Evolutionary conservation across 2,797 vertebrate species (phyloP).

Genomic region (Manis pentadactyla): DNA sequence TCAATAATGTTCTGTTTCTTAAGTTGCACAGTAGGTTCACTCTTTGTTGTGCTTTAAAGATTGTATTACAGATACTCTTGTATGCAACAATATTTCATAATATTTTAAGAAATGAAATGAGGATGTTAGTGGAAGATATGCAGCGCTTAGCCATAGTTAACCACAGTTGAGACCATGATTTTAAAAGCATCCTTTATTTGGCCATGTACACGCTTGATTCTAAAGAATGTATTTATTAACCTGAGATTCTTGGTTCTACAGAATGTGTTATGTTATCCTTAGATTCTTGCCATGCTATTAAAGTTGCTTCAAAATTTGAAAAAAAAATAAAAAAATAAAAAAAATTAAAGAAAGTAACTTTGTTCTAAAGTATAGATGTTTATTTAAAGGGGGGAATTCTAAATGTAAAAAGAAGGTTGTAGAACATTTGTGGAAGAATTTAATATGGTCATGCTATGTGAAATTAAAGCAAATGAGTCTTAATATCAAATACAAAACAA

Average conservation of each 20-base stretch:
- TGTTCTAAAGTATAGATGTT: too few relatives aligned
- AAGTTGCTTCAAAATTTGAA: not conserved
- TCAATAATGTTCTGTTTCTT: not conserved
- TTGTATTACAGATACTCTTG: not conserved
- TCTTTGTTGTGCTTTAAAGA: not conserved
- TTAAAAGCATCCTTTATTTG: not conserved
- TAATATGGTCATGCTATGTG: too few relatives aligned
- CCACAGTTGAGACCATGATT: not conserved
- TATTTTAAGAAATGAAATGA: not conserved
- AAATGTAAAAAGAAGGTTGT: too few relatives aligned
- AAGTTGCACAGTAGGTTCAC: not conserved
- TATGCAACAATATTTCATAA: not conserved
- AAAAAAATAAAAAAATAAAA: too few relatives aligned
- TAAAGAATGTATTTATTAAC: not conserved
- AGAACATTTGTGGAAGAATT: too few relatives aligned
- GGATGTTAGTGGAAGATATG: not conserved
- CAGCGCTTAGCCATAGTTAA: not conserved
- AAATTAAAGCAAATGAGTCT: too few relatives aligned
- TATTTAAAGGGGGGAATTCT: too few relatives aligned
- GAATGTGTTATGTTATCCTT: not conserved
- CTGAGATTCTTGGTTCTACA: not conserved
- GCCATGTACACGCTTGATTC: not conserved
- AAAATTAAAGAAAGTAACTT: too few relatives aligned
- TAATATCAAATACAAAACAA: too few relatives aligned
- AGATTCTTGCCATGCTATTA: constrained; percentile 38